These are phyloP conservation scores for Benthosema pterotum DNA, from an alignment of 2,797 vertebrate genomes.

Conservation along the genomic window DNA sequence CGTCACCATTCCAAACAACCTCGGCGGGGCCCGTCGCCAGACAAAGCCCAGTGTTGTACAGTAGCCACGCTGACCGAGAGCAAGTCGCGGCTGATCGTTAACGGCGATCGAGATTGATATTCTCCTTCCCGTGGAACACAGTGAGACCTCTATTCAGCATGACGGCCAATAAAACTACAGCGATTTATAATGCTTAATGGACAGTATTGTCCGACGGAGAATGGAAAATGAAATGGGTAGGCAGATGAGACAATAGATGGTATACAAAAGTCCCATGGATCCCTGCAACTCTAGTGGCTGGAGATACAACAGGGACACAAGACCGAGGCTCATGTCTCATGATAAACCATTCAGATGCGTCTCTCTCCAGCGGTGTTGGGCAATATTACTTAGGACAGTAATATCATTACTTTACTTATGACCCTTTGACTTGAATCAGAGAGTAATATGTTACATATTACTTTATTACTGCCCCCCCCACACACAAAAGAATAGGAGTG, in stretches of 20 bases:
- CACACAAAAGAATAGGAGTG: no score
- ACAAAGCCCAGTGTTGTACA: constrained; percentile 34
- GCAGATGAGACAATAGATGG: constrained; percentile 56
- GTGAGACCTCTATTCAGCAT: constrained; percentile 53
- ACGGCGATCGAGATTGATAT: constrained; percentile 48
- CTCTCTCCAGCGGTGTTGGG: no score
- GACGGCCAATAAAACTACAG: constrained; percentile 61
- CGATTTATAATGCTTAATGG: constrained; percentile 55
- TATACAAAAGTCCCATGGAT: constrained; percentile 42
- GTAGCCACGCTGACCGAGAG: constrained; percentile 22
- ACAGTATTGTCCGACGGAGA: constrained; percentile 60
- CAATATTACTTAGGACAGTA: no score
- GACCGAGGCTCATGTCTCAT: constrained; percentile 14
- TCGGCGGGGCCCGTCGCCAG: constrained; percentile 14
- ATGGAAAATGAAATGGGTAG: constrained; percentile 52
- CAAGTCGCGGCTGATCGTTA: constrained; percentile 28
- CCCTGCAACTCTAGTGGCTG: constrained; percentile 37
- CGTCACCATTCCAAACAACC: constrained; percentile 37
- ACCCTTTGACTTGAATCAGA: no score
- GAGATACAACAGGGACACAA: constrained; percentile 10
- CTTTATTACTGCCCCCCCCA: no score
- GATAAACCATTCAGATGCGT: constrained; percentile 18
- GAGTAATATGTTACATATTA: no score
- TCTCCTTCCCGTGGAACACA: constrained; percentile 41
- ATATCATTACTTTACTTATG: no score